Evolutionary conservation across 2,888 invertebrate genomes (phyloP), one percentile per base, ranked within the genome.

Genomic region (Podabrus alpinus): DNA sequence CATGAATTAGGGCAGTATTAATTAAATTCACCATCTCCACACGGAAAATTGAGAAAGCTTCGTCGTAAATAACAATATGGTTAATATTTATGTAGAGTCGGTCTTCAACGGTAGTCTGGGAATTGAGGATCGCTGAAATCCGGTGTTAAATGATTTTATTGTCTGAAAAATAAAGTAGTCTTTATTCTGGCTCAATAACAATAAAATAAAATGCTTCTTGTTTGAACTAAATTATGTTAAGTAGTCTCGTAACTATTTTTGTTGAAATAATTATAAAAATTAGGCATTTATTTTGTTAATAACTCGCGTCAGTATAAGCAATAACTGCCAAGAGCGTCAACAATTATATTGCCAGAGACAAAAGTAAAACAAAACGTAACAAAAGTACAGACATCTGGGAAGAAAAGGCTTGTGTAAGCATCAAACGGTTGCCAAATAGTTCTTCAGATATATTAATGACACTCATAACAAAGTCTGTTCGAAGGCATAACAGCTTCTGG

Each of bases 271-370:
- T 69, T 69, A 60, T 59, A 72, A 72, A 69, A 75, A 59, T 72
- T 24, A 66, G 60, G 59, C 72, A 72, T 72, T 72, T 75, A 75
- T 75, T 72, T 69, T 69, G 72, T 75, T 75, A 75, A 75, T 75
- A 75, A 75, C 72, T 75, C 76, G 76, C 68, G 71, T 73, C 76
- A 71, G 70, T 61, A 68, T 68, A 66, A 71, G 71, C 71, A 74
- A 71, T 76, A 76, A 76, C 66, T 76, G 76, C 76, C 76, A 76
- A 74, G 73, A 68, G 64, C 71, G 76, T 74, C 76, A 76, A 73
- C 76, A 76, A 76, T 76, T 76, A 73, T 76, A 73, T 69, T 71
- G 76, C 71, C 76, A 76, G 73, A 71, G 71, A 76, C 73, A 74
- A 76, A 74, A 76, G 73, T 74, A 76, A 76, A 76, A 74, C 71